Base-by-base conservation (phyloP, 1,140 invertebrate genomes). In the Microplitis mediator region DNA sequence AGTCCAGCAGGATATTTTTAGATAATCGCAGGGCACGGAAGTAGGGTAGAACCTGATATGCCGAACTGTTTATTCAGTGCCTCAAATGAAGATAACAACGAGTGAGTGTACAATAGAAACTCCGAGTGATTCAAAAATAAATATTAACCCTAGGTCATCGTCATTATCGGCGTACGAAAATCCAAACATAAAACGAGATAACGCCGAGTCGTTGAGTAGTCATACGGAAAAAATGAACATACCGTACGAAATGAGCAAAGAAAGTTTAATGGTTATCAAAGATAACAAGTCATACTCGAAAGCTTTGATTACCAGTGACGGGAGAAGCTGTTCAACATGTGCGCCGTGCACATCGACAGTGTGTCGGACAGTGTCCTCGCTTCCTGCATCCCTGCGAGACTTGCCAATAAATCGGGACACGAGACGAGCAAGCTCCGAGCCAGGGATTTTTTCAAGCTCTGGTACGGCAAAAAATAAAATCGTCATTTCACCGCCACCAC, bases 381-480 rank as follows among this genome's bases (percentile, higher is more conserved):
- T 67, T 32, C 65, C 65, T 11, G 31, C 65, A 32, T 67, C 65
- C 0, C 34, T 67, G 34, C 52, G 23, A 52, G 65, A 67, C 23
- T 35, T 54, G 39, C 65, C 65, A 11, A 23, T 64, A 4, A 64
- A 31, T 54, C 50, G 23, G 11, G 51, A 67, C 8, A 4, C 65
- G n/a, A 31, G 65, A 50, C 39, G 50, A 34, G 31, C 51, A 2
- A 4, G 65, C 13, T 64, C 62, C 39, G 39, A 45, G 11, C 39
- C 39, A 45, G 39, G 39, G 39, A 45, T 6, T 11, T 11, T 45
- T 6, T 45, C 39, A 9, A 9, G 11, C 39, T 45, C 39, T 45
- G 11, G 11, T 6, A 45, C 39, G 11, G 39, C 11, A 9, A 45
- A 4, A 9, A 45, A 45, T 45, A 4, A 6, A 45, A 45, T 45